Base-by-base conservation (phyloP, 1,140 invertebrate genomes). In the Apis laboriosa region DNA sequence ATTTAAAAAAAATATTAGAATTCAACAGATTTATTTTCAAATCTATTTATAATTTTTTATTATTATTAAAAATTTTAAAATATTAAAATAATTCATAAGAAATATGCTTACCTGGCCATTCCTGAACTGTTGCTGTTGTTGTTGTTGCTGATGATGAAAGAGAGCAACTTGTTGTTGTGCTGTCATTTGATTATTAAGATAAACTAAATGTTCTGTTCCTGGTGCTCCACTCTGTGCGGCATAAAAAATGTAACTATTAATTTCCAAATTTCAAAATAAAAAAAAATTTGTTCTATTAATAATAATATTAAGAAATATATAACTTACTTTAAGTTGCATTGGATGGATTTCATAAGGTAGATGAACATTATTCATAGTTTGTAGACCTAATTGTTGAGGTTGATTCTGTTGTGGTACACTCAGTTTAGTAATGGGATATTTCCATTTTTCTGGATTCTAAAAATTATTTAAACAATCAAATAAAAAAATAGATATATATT, bases 371-470 rank as follows among this genome's bases (percentile, higher is more conserved):
- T 95, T 92, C 93, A 95, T 95, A 92, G 95, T 89, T 94, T 94
- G 92, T 53, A 94, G 84, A 63, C 91, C 91, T 81, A 94, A 86
- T 81, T 94, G 92, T 79, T 93, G 93, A 66, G 92, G 95, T 89
- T 95, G 95, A 89, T 91, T 95, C 80, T 95, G 94, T 90, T 95
- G 95, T 68, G 95, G 94, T 88, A 95, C 94, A 90, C 86, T 93
- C 84, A 93, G 92, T 89, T 94, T 95, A 86, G 92, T 93, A 90
- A 95, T 92, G 92, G 95, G 92, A 93, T 95, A 96, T 92, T 96
- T 96, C 96, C 96, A 97, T 94, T 96, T 96, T 92, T 96, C 96
- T 93, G 96, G 95, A 93, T 95, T 96, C 96, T 96, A 95, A 53
- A 82, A 84, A 83, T 61, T 28, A 86, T 76, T 80, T 84, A 24